Evolutionary conservation across 2,888 invertebrate genomes (phyloP).

Genomic region (Lasioglossum oenotherae): DNA sequence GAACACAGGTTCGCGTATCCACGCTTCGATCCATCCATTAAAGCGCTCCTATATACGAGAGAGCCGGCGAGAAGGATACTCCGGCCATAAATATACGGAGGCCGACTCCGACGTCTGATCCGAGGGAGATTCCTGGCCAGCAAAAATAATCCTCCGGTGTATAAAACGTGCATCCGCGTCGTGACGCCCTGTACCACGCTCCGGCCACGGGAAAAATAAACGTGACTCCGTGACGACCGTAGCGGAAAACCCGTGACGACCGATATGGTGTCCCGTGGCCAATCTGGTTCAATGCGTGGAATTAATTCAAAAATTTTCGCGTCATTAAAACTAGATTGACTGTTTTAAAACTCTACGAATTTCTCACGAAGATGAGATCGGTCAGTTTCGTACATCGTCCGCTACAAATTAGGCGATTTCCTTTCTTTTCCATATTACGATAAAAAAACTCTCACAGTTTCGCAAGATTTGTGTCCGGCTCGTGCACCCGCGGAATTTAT

Average conservation of each 20-base stretch:
- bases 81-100: slow-evolving; percentile 83
- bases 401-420: not conserved
- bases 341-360: no score
- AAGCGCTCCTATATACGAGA: slow-evolving; percentile 73
- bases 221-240: not conserved
- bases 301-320: no score
- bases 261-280: not conserved
- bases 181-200: slow-evolving; percentile 46
- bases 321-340: no score
- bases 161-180: slow-evolving; percentile 64
- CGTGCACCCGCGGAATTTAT: slow-evolving; percentile 71
- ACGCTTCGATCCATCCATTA: slow-evolving; percentile 83
- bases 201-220: slow-evolving; percentile 35
- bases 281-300: not conserved
- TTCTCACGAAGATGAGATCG: no score
- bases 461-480: slow-evolving; percentile 38
- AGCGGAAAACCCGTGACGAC: not conserved
- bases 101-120: slow-evolving; percentile 81
- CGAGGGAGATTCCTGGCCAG: slow-evolving; percentile 78
- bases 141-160: slow-evolving; percentile 76
- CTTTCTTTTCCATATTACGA: not conserved
- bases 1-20: slow-evolving; percentile 82
- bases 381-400: not conserved
- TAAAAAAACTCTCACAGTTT: slow-evolving; percentile 39
- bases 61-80: slow-evolving; percentile 79